phyloP scores from a whole-genome alignment of 1,140 invertebrate genomes.

The Brachionus rubens region DNA sequence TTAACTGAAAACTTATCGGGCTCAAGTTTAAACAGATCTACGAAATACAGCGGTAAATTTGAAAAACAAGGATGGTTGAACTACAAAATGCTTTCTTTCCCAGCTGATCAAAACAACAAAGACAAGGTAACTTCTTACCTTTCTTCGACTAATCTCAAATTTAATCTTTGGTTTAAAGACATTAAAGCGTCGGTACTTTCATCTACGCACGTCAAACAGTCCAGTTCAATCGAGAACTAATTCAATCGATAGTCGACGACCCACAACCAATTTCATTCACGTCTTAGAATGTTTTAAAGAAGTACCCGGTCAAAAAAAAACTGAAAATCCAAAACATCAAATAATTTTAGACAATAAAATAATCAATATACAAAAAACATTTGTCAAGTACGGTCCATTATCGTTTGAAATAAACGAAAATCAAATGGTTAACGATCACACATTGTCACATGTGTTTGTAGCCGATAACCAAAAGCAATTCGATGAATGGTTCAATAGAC shows the following conservation, averaged over 20 bases:
- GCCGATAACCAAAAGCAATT: slow-evolving; percentile 23
- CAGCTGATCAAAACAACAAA: not conserved
- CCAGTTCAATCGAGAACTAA: not conserved
- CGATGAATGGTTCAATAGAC: not conserved
- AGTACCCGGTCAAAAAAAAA: slow-evolving; percentile 2
- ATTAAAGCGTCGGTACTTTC: slow-evolving; percentile 40
- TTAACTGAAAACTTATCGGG: not conserved
- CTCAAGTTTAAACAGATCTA: not conserved
- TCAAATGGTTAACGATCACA: not conserved
- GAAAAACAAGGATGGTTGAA: slow-evolving; percentile 35
- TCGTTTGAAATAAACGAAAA: slow-evolving; percentile 29
- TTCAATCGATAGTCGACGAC: not conserved
- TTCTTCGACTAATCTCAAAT: too few relatives aligned
- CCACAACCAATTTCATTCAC: not conserved
- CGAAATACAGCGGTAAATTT: not conserved
- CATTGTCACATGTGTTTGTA: not conserved
- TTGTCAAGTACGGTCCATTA: not conserved
- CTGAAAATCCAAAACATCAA: slow-evolving; percentile 41
- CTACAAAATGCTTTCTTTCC: not conserved
- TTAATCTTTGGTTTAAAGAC: too few relatives aligned
- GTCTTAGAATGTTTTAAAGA: slow-evolving; percentile 43
- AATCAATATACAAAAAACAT: not conserved
- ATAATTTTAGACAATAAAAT: slow-evolving; percentile 8
- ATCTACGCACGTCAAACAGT: not conserved
- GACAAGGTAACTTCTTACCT: not conserved